phyloP scores from a whole-genome alignment of 2,113 vertebrate genomes.

The Gorsachius goisagi region DNA sequence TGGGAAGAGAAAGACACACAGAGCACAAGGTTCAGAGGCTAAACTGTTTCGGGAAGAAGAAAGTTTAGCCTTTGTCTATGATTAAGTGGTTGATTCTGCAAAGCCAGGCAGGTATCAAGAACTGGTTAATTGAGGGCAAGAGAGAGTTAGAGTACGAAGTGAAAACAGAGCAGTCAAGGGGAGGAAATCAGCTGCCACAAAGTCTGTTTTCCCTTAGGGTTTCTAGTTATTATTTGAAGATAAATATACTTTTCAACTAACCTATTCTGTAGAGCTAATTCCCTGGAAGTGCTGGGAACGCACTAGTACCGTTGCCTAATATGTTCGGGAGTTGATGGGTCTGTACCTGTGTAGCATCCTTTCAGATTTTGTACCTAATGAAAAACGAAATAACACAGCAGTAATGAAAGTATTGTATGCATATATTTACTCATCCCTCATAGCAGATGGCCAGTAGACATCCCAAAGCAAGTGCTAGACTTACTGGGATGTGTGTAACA shows the following conservation, averaged over 20 bases:
- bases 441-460: not conserved
- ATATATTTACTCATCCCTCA: not conserved
- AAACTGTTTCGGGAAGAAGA: not conserved
- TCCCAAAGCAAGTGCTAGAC: not conserved
- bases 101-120: slow-evolving; percentile 21
- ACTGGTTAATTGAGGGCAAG: slow-evolving; percentile 45
- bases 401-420: not conserved
- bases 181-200: slow-evolving; percentile 32
- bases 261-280: not conserved
- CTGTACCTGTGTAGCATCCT: not conserved
- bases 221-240: slow-evolving; percentile 14
- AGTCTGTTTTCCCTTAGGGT: slow-evolving; percentile 16
- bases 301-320: not conserved
- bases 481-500: not conserved
- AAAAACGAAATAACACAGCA: not conserved
- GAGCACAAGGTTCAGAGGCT: not conserved
- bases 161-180: slow-evolving; percentile 14
- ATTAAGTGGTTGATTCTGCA: slow-evolving; percentile 22
- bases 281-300: not conserved
- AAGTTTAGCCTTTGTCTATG: slow-evolving; percentile 16
- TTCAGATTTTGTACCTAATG: not conserved
- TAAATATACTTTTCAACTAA: slow-evolving; percentile 28
- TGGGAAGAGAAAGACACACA: not conserved
- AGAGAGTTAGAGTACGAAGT: slow-evolving; percentile 3
- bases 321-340: not conserved